Evolutionary conservation across 2,113 vertebrate genomes (phyloP).

Genomic region (Oncorhynchus tshawytscha): DNA sequence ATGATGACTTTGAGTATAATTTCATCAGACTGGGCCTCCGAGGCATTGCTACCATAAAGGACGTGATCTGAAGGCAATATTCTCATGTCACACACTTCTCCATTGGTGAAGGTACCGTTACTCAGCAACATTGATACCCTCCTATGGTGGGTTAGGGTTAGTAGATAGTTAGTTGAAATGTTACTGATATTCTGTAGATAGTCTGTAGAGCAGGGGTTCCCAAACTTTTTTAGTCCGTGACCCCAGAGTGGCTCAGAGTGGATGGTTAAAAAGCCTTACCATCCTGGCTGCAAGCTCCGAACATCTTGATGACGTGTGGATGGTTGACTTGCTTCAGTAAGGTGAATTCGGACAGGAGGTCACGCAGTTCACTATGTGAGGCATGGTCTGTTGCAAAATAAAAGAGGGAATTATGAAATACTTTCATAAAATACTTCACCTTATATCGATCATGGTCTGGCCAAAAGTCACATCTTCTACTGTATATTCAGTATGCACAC

Average conservation of each 20-base stretch:
- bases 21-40: too few relatives aligned
- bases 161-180: too few relatives aligned
- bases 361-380: conserved; percentile 92
- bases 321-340: conserved; percentile 98
- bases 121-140: background rate
- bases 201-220: too few relatives aligned
- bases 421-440: conserved; percentile 17
- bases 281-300: conserved; percentile 96
- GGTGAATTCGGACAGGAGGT: conserved; percentile 95
- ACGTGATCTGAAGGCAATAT: too few relatives aligned
- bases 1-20: too few relatives aligned
- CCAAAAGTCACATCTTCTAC: conserved; percentile 6
- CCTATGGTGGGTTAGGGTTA: background rate
- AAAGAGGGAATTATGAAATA: conserved; percentile 22
- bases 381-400: conserved; percentile 84
- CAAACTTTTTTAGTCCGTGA: too few relatives aligned
- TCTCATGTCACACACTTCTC: too few relatives aligned
- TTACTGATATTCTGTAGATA: too few relatives aligned
- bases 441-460: background rate
- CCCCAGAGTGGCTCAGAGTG: too few relatives aligned
- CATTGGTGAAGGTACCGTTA: too few relatives aligned
- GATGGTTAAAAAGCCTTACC: conserved; percentile 72
- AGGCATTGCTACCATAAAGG: too few relatives aligned
- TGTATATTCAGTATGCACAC: too few relatives aligned
- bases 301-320: conserved; percentile 96